Evolutionary conservation across 64 coral and sea anemone genomes (phyloP).

Genomic region (Exaiptasia diaphana): DNA sequence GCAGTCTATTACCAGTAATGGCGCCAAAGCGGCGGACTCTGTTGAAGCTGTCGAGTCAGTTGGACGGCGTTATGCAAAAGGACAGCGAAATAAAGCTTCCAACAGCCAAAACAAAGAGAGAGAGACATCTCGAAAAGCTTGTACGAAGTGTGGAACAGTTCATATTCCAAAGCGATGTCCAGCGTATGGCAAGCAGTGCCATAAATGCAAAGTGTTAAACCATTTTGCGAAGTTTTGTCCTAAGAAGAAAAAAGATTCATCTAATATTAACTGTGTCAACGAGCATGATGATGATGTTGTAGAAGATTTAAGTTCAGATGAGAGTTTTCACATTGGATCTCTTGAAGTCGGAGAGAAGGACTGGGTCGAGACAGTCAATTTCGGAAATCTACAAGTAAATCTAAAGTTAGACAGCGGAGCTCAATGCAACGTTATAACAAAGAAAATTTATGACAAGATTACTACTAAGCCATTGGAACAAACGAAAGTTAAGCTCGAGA

Average conservation of each 20-base stretch:
- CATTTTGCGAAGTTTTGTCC: conserved; percentile 11
- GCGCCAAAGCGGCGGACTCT: not conserved
- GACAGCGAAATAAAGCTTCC: not conserved
- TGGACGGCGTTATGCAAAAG: not conserved
- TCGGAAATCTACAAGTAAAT: not conserved
- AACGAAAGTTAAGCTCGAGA: conserved; percentile 21
- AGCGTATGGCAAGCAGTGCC: not conserved
- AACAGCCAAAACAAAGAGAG: not conserved
- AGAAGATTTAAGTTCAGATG: not conserved
- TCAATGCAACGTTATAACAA: conserved; percentile 52
- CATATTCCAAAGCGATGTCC: not conserved
- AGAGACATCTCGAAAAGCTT: not conserved
- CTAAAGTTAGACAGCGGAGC: conserved; percentile 33
- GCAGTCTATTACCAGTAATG: conserved; percentile 16
- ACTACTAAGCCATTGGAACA: conserved; percentile 12
- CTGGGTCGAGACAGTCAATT: conserved; percentile 46
- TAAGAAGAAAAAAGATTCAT: not conserved
- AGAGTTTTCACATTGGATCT: conserved; percentile 42
- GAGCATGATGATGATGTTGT: not conserved
- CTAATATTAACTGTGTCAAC: not conserved
- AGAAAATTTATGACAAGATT: conserved; percentile 37
- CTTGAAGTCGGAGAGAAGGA: not conserved
- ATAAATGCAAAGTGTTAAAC: conserved; percentile 21
- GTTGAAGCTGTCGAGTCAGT: not conserved
- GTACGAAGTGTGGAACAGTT: not conserved